Conservation (phyloP, 2,888 invertebrate genomes). For the Sphaerophoria taeniata region DNA sequence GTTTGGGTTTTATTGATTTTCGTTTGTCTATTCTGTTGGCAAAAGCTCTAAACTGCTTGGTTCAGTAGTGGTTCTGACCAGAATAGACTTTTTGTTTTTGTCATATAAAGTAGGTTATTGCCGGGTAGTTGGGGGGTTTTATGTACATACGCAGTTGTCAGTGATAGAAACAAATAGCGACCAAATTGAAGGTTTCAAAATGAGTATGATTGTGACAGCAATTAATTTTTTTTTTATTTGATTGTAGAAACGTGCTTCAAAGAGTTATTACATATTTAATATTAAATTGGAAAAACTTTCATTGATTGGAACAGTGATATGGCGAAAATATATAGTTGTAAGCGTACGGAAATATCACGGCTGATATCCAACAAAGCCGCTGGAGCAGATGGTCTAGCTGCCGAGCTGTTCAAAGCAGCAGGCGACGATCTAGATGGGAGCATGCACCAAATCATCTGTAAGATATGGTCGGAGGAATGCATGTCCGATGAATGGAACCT, state of each 20-base stretch:
- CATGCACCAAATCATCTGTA: no score
- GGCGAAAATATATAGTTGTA: no score
- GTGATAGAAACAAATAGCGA: constrained; percentile 15
- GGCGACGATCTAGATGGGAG: no score
- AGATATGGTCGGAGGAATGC: no score
- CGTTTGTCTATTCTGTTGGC: not conserved
- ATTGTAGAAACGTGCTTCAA: not conserved
- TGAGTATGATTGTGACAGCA: constrained; percentile 10
- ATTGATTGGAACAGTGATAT: not conserved
- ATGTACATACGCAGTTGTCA: constrained; percentile 7
- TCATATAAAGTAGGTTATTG: not conserved
- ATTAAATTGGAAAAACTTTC: not conserved
- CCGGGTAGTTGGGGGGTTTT: not conserved
- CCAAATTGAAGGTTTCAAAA: constrained; percentile 24
- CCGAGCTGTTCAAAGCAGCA: no score
- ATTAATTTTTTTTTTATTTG: constrained; percentile 24
- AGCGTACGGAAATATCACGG: no score
- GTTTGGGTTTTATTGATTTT: constrained; percentile 6
- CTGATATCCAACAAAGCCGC: no score
- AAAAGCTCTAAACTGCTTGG: constrained; percentile 15
- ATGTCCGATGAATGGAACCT: no score
- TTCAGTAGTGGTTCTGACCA: constrained; percentile 16
- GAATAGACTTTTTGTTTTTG: constrained; percentile 2
- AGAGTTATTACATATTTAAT: not conserved
- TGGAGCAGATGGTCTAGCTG: no score